Conservation (phyloP, 53 echinoderm and acorn worm genomes). For the Apostichopus leukothele region DNA sequence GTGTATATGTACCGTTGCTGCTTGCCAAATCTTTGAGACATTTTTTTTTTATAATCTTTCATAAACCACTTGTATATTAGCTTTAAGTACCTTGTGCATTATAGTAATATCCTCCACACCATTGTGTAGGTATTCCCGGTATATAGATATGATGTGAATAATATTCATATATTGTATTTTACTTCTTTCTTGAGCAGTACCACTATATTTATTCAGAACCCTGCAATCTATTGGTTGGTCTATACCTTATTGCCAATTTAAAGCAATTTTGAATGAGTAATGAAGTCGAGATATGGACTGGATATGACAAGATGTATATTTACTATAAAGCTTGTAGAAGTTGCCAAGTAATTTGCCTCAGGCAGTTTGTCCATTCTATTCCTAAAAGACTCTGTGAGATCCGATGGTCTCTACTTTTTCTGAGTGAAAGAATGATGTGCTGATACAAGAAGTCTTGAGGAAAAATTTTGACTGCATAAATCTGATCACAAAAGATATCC, state of each 20-base stretch:
- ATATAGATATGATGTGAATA: too few relatives aligned
- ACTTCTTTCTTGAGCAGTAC: too few relatives aligned
- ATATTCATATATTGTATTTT: too few relatives aligned
- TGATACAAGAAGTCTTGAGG: too few relatives aligned
- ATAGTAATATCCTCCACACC: too few relatives aligned
- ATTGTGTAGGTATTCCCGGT: too few relatives aligned
- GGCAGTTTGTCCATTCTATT: neutral
- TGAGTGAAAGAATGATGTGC: neutral
- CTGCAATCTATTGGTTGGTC: neutral
- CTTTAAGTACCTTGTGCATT: too few relatives aligned
- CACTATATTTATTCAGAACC: too few relatives aligned
- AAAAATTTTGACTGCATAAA: neutral
- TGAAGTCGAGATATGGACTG: conserved; percentile 12
- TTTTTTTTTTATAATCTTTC: too few relatives aligned
- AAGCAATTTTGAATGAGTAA: conserved; percentile 32
- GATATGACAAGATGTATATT: conserved; percentile 18
- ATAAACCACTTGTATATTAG: too few relatives aligned
- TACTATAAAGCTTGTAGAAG: neutral
- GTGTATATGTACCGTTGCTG: too few relatives aligned
- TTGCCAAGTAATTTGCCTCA: neutral
- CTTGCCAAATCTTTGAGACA: too few relatives aligned
- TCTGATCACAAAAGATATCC: neutral
- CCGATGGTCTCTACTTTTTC: neutral
- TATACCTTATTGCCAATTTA: conserved; percentile 25
- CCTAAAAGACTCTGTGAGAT: neutral